Conservation (phyloP, 92 coral and sea anemone genomes). For the Parazoanthus darwini region DNA sequence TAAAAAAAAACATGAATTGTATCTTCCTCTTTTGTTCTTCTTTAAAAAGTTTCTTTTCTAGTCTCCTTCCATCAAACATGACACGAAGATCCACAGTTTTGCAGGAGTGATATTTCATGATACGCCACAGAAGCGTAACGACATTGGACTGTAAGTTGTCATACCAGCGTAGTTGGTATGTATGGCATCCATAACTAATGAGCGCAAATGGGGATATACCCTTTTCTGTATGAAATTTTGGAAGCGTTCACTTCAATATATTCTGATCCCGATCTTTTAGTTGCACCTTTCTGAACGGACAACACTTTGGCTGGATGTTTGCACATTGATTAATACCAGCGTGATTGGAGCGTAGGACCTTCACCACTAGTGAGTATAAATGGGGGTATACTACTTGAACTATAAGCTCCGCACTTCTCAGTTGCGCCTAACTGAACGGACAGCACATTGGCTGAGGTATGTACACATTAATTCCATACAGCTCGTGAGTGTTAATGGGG, state of each 20-base stretch:
- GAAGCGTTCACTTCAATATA: background rate
- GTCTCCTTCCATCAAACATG: no score
- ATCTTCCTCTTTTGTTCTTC: background rate
- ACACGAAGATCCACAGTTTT: background rate
- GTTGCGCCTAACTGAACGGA: slow-evolving; percentile 55
- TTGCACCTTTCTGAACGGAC: slow-evolving; percentile 62
- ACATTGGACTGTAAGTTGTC: background rate
- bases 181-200: no score
- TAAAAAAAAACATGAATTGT: background rate
- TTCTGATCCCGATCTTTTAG: background rate
- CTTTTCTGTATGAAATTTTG: background rate
- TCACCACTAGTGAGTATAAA: no score
- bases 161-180: no score
- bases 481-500: slow-evolving; percentile 41
- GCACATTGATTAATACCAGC: slow-evolving; percentile 59
- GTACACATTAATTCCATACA: slow-evolving; percentile 84
- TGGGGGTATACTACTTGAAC: no score
- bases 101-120: background rate
- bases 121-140: background rate
- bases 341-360: no score
- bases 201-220: no score
- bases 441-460: slow-evolving; percentile 93
- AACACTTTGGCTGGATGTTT: slow-evolving; percentile 89
- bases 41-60: background rate
- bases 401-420: no score